Base-by-base conservation (phyloP, 2,888 invertebrate genomes). In the Brachyopa scutellaris region DNA sequence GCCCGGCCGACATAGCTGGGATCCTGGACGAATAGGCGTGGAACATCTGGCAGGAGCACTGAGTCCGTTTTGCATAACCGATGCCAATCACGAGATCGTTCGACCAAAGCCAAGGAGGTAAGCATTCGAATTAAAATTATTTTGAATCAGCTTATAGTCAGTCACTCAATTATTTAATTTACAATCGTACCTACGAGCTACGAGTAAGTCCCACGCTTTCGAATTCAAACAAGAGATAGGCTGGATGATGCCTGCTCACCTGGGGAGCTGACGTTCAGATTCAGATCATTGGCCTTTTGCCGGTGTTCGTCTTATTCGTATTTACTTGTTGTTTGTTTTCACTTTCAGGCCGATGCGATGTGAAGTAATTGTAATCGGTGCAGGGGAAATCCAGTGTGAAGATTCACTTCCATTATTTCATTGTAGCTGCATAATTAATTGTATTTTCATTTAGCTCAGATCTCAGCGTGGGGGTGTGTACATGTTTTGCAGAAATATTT, bases 21-120 rank as follows among this genome's bases (percentile, higher is more conserved):
- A 90, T 86, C 88, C 89, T 29, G 90, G 90, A 85, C 89, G 89
- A 76, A 86, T 90, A 84, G 92, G 92, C 85, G 92, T 92, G 72
- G 93, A 93, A 86, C 92, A 93, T 88, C 91, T 93, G 85, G 92
- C 92, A 47, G 93, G 93, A 79, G 93, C 93, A 26, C 89, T 93
- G 76, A 93, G 93, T 87, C 93, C 93, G 72, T 91, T 93, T 72
- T 93, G 94, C 88, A 93, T 94, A 86, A 93, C 94, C 57, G 94
- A 94, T 89, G 94, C 95, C 86, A 95, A 94, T 86, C 96, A 96
- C 91, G 96, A 96, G 91, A 96, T 96, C 87, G 93, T 96, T 84
- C 92, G 96, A 84, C 96, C 96, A 8, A 96, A 96, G 89, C 96
- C 96, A 7, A 93, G 96, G 89, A 94, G 96, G 96, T 96, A 91